Evolutionary conservation across 37 sponge, comb jelly and placozoan species (phyloP), one percentile per base, ranked within the genome.

Genomic region (Spongilla lacustris): DNA sequence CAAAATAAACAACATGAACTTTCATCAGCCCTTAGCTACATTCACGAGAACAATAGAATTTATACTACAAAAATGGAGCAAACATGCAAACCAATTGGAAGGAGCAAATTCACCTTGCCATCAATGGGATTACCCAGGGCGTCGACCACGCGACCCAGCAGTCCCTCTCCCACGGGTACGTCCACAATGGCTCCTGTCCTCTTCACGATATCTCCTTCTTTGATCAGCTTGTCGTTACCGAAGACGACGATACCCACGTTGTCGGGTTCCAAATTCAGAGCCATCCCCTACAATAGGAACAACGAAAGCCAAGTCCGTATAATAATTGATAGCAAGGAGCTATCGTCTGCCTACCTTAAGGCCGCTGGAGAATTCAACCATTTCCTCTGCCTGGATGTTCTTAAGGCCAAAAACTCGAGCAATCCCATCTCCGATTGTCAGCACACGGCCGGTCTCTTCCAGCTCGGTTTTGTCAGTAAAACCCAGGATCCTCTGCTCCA

Each of bases 391-490:
- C 83, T 98, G 99, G 76, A 96, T 96, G 92, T 98, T 98, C 87
- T 98, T 96, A 58, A 98, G 94, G n/a, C 99, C 99, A 84, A 95
- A 98, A 31, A 98, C 99, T 77, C 99, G 95, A 48, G 99, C 99
- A 83, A 98, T 98, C 33, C 99, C 99, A 87, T 98, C 99, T 29
- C 99, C 99, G 83, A 98, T 96, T 46, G 90, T 92, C 72, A 98
- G 82, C 25, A 98, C 99, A n/a, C 97, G 84, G 69, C 99, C 99
- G 4, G 99, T 98, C 91, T 98, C 99, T 77, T 96, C 97, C 66
- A 98, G 84, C 38, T 98, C 93, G 0, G 93, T 92, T 80, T 96
- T 90, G 35, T 87, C 91, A 36, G 83, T 83, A 78, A 91, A 91
- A 12, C 95, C 97, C 80, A 96, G 66, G 86, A 98, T 96, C 37